Conservation (phyloP, 2,888 invertebrate species). For the Tricholauxania praeusta region DNA sequence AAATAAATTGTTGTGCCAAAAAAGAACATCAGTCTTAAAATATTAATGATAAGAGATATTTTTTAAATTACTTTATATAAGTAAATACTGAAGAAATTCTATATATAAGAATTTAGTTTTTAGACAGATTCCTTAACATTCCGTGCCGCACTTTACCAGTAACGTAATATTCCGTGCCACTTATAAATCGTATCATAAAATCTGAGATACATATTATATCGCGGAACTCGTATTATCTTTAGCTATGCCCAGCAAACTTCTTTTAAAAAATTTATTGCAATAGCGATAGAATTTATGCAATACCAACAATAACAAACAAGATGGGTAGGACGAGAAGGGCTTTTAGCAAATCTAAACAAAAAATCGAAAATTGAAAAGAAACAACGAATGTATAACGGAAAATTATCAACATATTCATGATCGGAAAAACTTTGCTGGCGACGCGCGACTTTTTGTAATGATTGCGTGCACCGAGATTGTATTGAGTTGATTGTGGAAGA, state of each 20-base stretch:
- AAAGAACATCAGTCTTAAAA: too few relatives aligned
- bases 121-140: too few relatives aligned
- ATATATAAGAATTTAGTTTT: too few relatives aligned
- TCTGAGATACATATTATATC: not conserved
- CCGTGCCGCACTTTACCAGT: too few relatives aligned
- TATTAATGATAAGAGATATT: too few relatives aligned
- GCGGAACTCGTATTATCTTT: not conserved
- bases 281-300: conserved; percentile 27
- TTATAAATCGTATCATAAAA: not conserved
- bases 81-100: too few relatives aligned
- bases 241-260: not conserved
- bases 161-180: too few relatives aligned
- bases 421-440: not conserved
- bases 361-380: not conserved
- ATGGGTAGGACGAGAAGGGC: too few relatives aligned
- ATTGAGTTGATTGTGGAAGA: too few relatives aligned
- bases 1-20: too few relatives aligned
- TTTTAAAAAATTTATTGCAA: conserved; percentile 14
- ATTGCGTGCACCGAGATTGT: conserved; percentile 4
- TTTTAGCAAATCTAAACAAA: not conserved
- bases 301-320: conserved; percentile 1
- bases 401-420: not conserved
- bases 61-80: too few relatives aligned
- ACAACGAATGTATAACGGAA: not conserved
- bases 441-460: conserved; percentile 14